phyloP scores from a whole-genome alignment of 2,113 vertebrate species.

The Bos indicus region DNA sequence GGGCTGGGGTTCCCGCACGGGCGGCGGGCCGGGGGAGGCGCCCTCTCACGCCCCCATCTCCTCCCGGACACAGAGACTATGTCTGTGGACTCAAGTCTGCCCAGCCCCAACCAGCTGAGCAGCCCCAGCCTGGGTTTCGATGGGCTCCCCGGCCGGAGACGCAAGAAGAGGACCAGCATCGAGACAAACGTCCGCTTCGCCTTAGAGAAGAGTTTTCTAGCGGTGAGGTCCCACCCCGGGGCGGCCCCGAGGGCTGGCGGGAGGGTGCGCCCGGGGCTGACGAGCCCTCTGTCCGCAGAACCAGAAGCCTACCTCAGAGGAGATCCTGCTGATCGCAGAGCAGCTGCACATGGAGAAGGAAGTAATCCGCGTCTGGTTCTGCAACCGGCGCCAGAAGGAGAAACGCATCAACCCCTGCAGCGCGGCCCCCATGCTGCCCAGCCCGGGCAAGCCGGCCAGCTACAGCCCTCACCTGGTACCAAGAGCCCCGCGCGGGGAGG shows the following conservation, averaged over 20 bases:
- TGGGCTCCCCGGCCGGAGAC: slow-evolving; percentile 89
- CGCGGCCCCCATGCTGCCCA: slow-evolving; percentile 87
- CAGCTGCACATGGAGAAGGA: slow-evolving; percentile 96
- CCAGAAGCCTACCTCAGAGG: slow-evolving; percentile 97
- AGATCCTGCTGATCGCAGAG: slow-evolving; percentile 91
- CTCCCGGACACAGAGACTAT: slow-evolving; percentile 86
- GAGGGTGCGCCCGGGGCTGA: background rate
- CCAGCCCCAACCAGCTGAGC: slow-evolving; percentile 91
- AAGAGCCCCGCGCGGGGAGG: background rate
- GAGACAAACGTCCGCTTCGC: slow-evolving; percentile 95
- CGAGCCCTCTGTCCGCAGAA: slow-evolving; percentile 79
- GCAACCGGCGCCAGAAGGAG: slow-evolving; percentile 94
- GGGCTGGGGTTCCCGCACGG: background rate
- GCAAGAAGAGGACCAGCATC: slow-evolving; percentile 97
- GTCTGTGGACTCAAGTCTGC: slow-evolving; percentile 92
- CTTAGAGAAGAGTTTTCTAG: slow-evolving; percentile 92
- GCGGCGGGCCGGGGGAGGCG: rapidly evolving
- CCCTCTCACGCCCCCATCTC: background rate
- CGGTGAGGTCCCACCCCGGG: slow-evolving; percentile 77
- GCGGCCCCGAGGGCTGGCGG: rapidly evolving
- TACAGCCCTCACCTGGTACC: slow-evolving; percentile 83
- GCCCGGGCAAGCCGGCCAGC: slow-evolving; percentile 88
- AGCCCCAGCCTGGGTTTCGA: slow-evolving; percentile 89
- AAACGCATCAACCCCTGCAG: slow-evolving; percentile 93
- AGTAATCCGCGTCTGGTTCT: slow-evolving; percentile 96